Conservation (phyloP, 2,797 vertebrate species). For the Hoplostethus atlanticus region DNA sequence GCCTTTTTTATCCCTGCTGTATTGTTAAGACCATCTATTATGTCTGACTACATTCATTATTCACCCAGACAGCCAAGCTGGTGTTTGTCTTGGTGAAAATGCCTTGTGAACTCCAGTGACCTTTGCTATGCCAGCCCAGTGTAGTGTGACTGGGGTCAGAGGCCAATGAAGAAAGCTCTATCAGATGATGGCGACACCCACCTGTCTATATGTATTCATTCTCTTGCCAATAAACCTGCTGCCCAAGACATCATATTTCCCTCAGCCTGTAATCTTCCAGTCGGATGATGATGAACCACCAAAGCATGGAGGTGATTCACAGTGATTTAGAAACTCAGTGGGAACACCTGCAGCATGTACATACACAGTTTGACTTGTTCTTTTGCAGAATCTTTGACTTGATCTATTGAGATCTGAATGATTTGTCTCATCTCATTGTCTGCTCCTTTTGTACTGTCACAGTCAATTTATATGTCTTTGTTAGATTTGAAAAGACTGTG, state of each 20-base stretch:
- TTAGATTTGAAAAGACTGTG: conserved; percentile 57
- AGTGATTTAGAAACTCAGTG: conserved; percentile 21
- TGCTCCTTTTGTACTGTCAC: conserved; percentile 59
- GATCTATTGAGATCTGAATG: conserved; percentile 59
- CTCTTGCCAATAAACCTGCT: conserved; percentile 7
- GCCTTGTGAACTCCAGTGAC: conserved; percentile 16
- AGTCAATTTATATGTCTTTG: conserved; percentile 71
- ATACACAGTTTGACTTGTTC: conserved; percentile 17
- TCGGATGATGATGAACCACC: background rate
- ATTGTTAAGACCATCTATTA: conserved; percentile 23
- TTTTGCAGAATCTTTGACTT: conserved; percentile 42
- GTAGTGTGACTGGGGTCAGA: conserved; percentile 27
- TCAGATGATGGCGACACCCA: conserved; percentile 44
- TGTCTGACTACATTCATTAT: conserved; percentile 24
- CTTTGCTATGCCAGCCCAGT: conserved; percentile 25
- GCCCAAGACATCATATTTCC: conserved; percentile 30
- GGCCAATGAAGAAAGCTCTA: conserved; percentile 15
- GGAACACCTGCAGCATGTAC: conserved; percentile 47
- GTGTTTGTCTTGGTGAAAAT: conserved; percentile 25
- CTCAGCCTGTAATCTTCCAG: conserved; percentile 43
- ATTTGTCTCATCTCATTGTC: conserved; percentile 64
- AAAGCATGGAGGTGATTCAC: conserved; percentile 24
- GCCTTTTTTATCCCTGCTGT: conserved; percentile 34
- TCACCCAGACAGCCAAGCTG: conserved; percentile 27
- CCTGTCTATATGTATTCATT: conserved; percentile 49